phyloP scores from a whole-genome alignment of 2,113 vertebrate genomes.

The Brachirus orientalis region DNA sequence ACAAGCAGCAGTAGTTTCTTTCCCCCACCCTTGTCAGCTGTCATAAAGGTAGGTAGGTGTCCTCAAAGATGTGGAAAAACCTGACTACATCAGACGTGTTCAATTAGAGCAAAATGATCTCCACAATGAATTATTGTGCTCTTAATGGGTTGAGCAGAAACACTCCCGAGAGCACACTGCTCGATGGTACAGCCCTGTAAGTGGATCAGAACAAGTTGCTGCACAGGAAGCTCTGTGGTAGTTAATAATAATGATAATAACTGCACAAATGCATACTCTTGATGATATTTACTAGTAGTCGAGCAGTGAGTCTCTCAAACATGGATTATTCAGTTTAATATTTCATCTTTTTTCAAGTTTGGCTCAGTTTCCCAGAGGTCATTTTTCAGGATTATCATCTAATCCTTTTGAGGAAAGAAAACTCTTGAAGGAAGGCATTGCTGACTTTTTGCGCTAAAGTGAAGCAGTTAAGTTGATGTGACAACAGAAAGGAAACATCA shows the following conservation, averaged over 20 bases:
- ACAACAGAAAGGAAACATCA: background rate
- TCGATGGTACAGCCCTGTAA: slow-evolving; percentile 42
- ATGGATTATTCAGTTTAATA: slow-evolving; percentile 16
- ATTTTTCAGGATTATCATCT: slow-evolving; percentile 37
- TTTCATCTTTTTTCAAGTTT: slow-evolving; percentile 13
- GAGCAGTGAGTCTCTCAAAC: slow-evolving; percentile 8
- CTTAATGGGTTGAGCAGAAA: slow-evolving; percentile 71
- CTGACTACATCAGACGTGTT: slow-evolving; percentile 62
- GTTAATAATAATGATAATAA: slow-evolving; percentile 48
- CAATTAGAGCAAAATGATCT: slow-evolving; percentile 73
- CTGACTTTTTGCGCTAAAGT: background rate
- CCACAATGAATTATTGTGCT: slow-evolving; percentile 68
- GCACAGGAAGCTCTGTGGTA: slow-evolving; percentile 26
- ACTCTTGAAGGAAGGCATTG: background rate
- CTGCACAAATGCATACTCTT: slow-evolving; percentile 11
- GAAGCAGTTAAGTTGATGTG: slow-evolving; percentile 7
- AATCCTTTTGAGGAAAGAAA: slow-evolving; percentile 29
- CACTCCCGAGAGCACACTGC: slow-evolving; percentile 61
- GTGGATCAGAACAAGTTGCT: slow-evolving; percentile 55
- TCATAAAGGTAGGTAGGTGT: slow-evolving; percentile 73
- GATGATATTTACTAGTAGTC: slow-evolving; percentile 2
- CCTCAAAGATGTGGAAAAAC: slow-evolving; percentile 57
- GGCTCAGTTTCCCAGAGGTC: slow-evolving; percentile 18
- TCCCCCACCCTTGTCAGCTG: slow-evolving; percentile 37
- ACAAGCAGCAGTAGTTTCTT: slow-evolving; percentile 56